Conservation (phyloP, 2,113 vertebrate genomes). For the Galbula dea region DNA sequence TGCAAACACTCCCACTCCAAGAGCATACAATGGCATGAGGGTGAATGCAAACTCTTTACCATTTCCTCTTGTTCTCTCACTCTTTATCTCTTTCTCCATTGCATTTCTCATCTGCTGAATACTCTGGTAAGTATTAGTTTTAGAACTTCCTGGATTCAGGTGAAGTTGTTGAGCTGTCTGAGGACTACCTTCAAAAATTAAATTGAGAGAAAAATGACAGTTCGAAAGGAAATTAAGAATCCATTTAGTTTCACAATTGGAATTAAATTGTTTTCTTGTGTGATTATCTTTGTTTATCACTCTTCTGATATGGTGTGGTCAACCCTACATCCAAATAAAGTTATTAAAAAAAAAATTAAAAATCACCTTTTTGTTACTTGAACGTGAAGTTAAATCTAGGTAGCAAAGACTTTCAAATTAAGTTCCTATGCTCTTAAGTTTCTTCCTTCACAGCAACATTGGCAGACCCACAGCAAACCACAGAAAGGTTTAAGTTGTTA, state of each 20-base stretch:
- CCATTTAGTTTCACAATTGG: not conserved
- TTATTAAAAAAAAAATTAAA: not conserved
- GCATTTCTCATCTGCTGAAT: constrained; percentile 83
- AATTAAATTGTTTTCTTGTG: not conserved
- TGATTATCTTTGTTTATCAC: not conserved
- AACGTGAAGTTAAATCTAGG: not conserved
- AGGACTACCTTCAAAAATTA: constrained; percentile 33
- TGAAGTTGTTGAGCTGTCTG: constrained; percentile 2
- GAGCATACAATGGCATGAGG: constrained; percentile 86
- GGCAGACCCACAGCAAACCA: not conserved
- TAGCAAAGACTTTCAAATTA: not conserved
- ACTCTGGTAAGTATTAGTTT: constrained; percentile 64
- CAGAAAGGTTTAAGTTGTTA: not conserved
- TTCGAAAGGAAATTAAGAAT: not conserved
- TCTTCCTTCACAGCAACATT: not conserved
- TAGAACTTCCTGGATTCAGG: constrained; percentile 42
- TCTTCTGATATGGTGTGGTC: not conserved
- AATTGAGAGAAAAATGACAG: not conserved
- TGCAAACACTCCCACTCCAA: constrained; percentile 88
- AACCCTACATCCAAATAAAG: not conserved
- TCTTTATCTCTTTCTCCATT: constrained; percentile 84
- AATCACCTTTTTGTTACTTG: not conserved
- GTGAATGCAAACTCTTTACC: constrained; percentile 86
- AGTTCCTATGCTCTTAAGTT: not conserved
- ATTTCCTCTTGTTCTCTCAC: constrained; percentile 76